phyloP scores from a whole-genome alignment of 2,113 vertebrate genomes.

The Albula glossodonta region DNA sequence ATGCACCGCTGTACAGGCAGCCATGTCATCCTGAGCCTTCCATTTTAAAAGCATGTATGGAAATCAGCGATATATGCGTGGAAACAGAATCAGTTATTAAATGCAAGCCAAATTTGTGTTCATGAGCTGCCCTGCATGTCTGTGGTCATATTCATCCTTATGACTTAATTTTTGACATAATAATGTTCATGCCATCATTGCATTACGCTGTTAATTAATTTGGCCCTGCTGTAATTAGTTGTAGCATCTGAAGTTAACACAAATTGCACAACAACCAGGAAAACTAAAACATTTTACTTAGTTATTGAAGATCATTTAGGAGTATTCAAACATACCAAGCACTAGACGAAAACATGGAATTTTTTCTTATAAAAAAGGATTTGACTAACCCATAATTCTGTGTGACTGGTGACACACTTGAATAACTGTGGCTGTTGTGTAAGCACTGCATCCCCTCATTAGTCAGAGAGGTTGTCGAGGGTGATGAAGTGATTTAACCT shows the following conservation, averaged over 20 bases:
- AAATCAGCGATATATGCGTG: neutral
- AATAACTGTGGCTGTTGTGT: neutral
- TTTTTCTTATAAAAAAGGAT: neutral
- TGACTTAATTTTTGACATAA: neutral
- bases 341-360: neutral
- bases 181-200: neutral
- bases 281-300: neutral
- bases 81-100: neutral
- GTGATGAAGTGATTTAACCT: constrained; percentile 1
- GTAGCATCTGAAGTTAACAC: neutral
- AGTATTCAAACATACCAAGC: neutral
- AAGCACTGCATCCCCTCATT: neutral
- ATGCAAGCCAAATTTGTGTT: neutral
- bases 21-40: neutral
- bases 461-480: neutral
- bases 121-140: neutral
- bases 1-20: neutral
- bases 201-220: neutral
- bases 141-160: neutral
- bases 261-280: neutral
- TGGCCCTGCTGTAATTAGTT: neutral
- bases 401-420: neutral
- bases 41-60: neutral
- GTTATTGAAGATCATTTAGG: neutral
- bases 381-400: neutral